Percentiles rank a stretch among this genome's conserved stretches.
Evolutionary conservation across 2,888 invertebrate species (phyloP).

Genomic region (Disparrhopalites patrizii): DNA sequence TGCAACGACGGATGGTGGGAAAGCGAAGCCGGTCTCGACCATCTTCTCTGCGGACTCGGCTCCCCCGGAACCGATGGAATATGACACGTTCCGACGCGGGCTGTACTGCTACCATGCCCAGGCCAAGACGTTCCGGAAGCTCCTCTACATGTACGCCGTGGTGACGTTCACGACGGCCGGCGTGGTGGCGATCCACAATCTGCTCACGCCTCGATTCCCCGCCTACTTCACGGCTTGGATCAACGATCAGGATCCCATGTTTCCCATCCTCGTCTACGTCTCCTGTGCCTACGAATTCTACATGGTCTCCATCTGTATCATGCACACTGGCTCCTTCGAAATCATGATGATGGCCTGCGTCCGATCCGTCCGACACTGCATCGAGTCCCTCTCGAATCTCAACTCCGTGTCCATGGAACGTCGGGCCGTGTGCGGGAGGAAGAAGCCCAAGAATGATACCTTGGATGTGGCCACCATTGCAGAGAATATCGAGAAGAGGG

Average conservation of each 20-base stretch:
- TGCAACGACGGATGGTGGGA: conserved; percentile 23
- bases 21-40: conserved; percentile 41
- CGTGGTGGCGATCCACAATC: conserved; percentile 41
- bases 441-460: conserved; percentile 48
- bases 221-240: conserved; percentile 42
- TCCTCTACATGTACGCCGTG: conserved; percentile 40
- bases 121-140: conserved; percentile 42
- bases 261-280: conserved; percentile 31
- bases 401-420: conserved; percentile 45
- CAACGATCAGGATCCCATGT: conserved; percentile 34
- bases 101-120: conserved; percentile 44
- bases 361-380: conserved; percentile 46
- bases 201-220: conserved; percentile 40
- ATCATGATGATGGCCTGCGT: conserved; percentile 47
- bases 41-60: conserved; percentile 38
- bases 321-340: conserved; percentile 44
- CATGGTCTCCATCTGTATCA: conserved; percentile 40
- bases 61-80: conserved; percentile 45
- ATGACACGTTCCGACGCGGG: conserved; percentile 45
- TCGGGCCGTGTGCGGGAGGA: conserved; percentile 44
- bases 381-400: conserved; percentile 41
- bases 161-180: conserved; percentile 36
- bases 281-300: conserved; percentile 44
- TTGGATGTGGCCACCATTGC: conserved; percentile 48
- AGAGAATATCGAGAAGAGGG: conserved; percentile 47